Conservation (phyloP, 2,888 invertebrate species). For the Tetranychus piercei region DNA sequence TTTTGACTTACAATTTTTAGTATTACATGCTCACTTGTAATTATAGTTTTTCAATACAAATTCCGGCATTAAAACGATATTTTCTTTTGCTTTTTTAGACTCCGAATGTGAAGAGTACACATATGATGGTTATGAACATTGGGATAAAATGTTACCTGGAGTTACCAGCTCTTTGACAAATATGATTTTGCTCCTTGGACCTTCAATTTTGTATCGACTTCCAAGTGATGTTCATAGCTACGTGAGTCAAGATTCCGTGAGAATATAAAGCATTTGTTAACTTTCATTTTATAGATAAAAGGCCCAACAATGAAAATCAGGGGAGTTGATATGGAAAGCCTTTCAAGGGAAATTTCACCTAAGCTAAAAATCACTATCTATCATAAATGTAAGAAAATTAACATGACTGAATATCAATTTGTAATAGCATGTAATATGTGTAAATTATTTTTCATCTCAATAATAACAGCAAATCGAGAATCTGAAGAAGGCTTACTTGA, state of each 20-base stretch:
- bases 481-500: not conserved
- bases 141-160: not conserved
- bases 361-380: not conserved
- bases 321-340: not conserved
- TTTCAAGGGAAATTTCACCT: not conserved
- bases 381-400: not conserved
- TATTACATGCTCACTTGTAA: no score
- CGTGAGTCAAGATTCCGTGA: not conserved
- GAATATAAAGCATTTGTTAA: not conserved
- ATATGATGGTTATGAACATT: not conserved
- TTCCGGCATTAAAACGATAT: no score
- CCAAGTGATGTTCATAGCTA: not conserved
- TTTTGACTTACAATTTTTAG: no score
- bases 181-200: not conserved
- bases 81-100: not conserved
- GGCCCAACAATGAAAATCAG: not conserved
- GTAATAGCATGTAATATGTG: no score
- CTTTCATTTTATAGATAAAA: not conserved
- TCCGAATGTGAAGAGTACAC: not conserved
- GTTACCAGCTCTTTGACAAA: not conserved
- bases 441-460: not conserved
- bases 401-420: not conserved
- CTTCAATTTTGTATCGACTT: not conserved
- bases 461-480: not conserved
- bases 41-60: not conserved